These are phyloP conservation scores for Heliconius hortense DNA, from an alignment of 2,888 invertebrate species.

Conservation along the genomic window DNA sequence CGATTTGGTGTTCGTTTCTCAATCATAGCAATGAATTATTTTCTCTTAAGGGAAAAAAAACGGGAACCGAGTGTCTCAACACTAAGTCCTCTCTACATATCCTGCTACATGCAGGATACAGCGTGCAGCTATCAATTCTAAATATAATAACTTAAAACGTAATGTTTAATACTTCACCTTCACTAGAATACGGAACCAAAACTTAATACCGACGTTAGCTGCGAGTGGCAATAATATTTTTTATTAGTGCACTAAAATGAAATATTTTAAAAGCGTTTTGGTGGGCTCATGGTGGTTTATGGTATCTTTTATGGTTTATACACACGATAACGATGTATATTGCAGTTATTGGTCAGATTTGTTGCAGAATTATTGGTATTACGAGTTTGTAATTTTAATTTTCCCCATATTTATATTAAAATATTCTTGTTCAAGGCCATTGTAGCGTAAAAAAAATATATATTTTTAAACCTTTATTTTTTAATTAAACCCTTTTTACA, in stretches of 20 bases:
- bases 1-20: neutral
- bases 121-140: neutral
- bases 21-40: too few species aligned
- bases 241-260: slow-evolving; percentile 55
- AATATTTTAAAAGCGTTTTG: slow-evolving; percentile 58
- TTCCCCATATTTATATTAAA: neutral
- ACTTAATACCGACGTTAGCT: slow-evolving; percentile 33
- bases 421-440: neutral
- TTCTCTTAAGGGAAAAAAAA: too few species aligned
- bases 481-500: too few species aligned
- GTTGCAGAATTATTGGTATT: slow-evolving; percentile 2
- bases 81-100: too few species aligned
- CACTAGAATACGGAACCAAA: neutral
- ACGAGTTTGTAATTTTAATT: slow-evolving; percentile 3
- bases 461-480: too few species aligned
- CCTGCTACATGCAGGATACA: neutral
- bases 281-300: slow-evolving; percentile 53
- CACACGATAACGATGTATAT: slow-evolving; percentile 38
- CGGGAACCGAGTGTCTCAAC: too few species aligned
- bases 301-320: slow-evolving; percentile 50
- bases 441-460: neutral
- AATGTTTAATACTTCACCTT: neutral
- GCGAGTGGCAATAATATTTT: slow-evolving; percentile 47
- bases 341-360: slow-evolving; percentile 31
- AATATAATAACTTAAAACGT: neutral